A percentile compares a stretch with the other conserved stretches of the same genome.
Evolutionary conservation across 2,888 invertebrate genomes (phyloP).

Genomic region (Limnephilus lunatus): DNA sequence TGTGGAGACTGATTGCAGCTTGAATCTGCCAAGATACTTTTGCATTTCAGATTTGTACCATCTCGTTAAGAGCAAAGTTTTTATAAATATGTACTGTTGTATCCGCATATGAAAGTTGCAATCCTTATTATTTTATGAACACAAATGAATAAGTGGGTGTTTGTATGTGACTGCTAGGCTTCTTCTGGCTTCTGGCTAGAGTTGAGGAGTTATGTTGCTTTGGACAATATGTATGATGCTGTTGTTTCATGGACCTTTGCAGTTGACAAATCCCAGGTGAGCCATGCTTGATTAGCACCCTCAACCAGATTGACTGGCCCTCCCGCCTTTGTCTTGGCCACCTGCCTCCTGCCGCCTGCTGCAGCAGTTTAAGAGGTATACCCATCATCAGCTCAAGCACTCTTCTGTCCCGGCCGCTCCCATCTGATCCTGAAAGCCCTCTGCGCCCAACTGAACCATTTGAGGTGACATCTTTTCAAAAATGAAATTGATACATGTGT

Average conservation of each 20-base stretch:
- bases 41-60: not conserved
- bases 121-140: constrained; percentile 40
- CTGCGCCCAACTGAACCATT: constrained; percentile 43
- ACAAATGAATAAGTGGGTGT: constrained; percentile 34
- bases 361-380: constrained; percentile 59
- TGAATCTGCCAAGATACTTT: constrained; percentile 28
- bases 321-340: not conserved
- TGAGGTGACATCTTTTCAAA: constrained; percentile 51
- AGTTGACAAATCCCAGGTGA: constrained; percentile 70
- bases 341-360: not conserved
- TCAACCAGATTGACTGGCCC: not conserved
- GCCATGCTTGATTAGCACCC: constrained; percentile 66
- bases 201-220: constrained; percentile 46
- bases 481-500: constrained; percentile 40
- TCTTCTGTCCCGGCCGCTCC: constrained; percentile 10
- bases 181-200: not conserved
- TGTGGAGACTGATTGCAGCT: constrained; percentile 43
- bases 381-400: constrained; percentile 44
- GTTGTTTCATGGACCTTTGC: constrained; percentile 69
- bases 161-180: constrained; percentile 35
- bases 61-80: not conserved
- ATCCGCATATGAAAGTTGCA: constrained; percentile 48
- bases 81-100: constrained; percentile 16
- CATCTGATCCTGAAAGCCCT: constrained; percentile 8
- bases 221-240: constrained; percentile 62